Base-by-base conservation (phyloP, 2,888 invertebrate species). In the Drosophila falleni region DNA sequence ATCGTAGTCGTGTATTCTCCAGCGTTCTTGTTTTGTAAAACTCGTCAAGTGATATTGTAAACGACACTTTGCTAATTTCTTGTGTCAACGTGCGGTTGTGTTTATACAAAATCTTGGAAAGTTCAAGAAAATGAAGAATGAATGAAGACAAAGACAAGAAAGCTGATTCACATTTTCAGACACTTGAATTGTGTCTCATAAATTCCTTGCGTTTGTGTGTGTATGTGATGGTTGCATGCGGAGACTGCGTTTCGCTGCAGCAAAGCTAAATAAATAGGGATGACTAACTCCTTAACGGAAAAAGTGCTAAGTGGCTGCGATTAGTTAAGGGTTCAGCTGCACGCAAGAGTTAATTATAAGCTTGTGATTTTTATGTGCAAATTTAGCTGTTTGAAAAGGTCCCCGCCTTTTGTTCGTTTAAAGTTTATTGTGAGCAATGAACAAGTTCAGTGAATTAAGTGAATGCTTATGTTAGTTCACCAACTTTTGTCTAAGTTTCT, bases 121-220 rank as follows among this genome's bases (percentile, higher is more conserved):
- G 54, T 50, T 54, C 31, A 58, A 47, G 61, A 61, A 51, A n/a
- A 19, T 33, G 44, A 50, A 60, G 65, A 64, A 54, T 26, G 51
- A 46, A 59, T 39, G 51, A 54, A 35, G 58, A 55, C 44, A 29
- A 60, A 19, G 35, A 63, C 19, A 41, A 49, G 54, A 69, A 56
- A 73, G 73, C 70, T 84, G 83, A 87, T 70, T 87, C 87, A 81
- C 70, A 60, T 58, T 77, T 69, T 53, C 63, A 67, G 54, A 41
- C 56, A 70, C 51, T 71, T 63, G 42, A 62, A 60, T 54, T 75
- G 49, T 66, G 59, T 68, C 69, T 69, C 72, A 74, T 70, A 74
- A 80, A 81, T 75, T 72, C 51, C 35, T 68, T 13, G 47, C 23
- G 23, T 23, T 23, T 6, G 66, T 35, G 55, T 54, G 19, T 41